These are phyloP conservation scores for Carcina quercana DNA, from an alignment of 2,888 invertebrate species.

Conservation along the genomic window DNA sequence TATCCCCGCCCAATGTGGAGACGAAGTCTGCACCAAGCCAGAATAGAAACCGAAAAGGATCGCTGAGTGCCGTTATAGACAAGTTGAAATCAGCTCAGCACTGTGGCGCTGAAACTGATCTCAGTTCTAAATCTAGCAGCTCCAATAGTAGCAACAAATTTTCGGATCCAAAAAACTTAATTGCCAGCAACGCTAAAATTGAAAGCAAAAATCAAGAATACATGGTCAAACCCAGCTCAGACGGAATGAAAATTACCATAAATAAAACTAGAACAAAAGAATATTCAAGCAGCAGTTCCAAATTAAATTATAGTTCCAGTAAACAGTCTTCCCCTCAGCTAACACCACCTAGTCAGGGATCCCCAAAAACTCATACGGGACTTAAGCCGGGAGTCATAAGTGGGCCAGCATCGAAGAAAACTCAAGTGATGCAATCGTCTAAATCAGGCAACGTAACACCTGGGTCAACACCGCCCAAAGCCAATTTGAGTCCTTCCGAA, in stretches of 20 bases:
- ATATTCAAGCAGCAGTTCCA: conserved; percentile 66
- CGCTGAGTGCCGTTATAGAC: conserved; percentile 90
- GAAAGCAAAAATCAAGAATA: conserved; percentile 85
- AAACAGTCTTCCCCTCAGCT: conserved; percentile 64
- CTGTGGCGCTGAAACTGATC: conserved; percentile 71
- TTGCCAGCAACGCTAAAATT: conserved; percentile 49
- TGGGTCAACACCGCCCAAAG: conserved; percentile 61
- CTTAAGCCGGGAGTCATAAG: conserved; percentile 90
- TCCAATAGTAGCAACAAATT: conserved; percentile 56
- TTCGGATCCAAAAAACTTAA: conserved; percentile 61
- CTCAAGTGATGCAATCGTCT: conserved; percentile 76
- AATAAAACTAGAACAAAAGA: conserved; percentile 90
- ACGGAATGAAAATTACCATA: conserved; percentile 93
- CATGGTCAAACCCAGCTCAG: conserved; percentile 91
- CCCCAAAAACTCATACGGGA: conserved; percentile 87
- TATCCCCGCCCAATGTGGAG: conserved; percentile 72
- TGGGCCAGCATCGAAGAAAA: conserved; percentile 90
- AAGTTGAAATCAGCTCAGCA: conserved; percentile 87
- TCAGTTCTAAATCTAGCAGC: conserved; percentile 58
- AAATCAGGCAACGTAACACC: conserved; percentile 50
- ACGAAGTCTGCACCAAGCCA: conserved; percentile 76
- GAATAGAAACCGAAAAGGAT: conserved; percentile 81
- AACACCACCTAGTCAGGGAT: conserved; percentile 75
- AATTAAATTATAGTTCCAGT: conserved; percentile 57
- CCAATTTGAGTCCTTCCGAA: conserved; percentile 54